phyloP scores from a whole-genome alignment of 2,888 invertebrate genomes.

The Pristionchus exspectatus region DNA sequence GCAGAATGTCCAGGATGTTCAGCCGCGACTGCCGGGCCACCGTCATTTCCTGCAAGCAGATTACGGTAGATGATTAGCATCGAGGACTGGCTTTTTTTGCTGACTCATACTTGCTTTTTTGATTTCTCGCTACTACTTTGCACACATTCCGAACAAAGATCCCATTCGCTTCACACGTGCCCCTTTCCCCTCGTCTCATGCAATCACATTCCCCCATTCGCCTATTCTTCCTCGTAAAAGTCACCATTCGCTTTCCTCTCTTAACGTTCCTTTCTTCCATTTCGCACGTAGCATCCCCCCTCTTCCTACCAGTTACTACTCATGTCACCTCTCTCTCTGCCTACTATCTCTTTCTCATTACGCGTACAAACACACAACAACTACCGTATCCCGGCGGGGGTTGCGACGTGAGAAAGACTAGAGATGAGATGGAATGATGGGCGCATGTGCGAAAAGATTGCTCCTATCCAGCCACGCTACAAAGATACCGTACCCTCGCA shows the following conservation, averaged over 20 bases:
- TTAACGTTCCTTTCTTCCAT: neutral
- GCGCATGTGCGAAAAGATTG: neutral
- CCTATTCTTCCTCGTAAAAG: slow-evolving; percentile 32
- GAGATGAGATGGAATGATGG: neutral
- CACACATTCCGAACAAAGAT: neutral
- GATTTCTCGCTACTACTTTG: neutral
- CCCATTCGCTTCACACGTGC: neutral
- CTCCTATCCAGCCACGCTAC: neutral
- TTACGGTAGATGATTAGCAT: neutral
- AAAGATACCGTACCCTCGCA: neutral
- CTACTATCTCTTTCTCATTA: neutral
- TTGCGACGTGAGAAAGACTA: neutral
- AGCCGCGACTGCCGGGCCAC: slow-evolving; percentile 66
- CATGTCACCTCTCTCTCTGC: neutral
- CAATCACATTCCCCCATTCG: slow-evolving; percentile 6
- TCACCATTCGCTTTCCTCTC: neutral
- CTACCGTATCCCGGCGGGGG: slow-evolving; percentile 14
- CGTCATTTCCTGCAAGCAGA: slow-evolving; percentile 61
- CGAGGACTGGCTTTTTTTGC: neutral
- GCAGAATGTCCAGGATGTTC: slow-evolving; percentile 68
- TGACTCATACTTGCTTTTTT: neutral
- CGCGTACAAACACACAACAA: neutral
- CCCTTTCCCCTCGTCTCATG: neutral
- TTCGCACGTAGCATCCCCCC: slow-evolving; percentile 9
- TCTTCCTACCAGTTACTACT: slow-evolving; percentile 19